Conservation (phyloP, 2,888 invertebrate species). For the Leptinotarsa haldemani region DNA sequence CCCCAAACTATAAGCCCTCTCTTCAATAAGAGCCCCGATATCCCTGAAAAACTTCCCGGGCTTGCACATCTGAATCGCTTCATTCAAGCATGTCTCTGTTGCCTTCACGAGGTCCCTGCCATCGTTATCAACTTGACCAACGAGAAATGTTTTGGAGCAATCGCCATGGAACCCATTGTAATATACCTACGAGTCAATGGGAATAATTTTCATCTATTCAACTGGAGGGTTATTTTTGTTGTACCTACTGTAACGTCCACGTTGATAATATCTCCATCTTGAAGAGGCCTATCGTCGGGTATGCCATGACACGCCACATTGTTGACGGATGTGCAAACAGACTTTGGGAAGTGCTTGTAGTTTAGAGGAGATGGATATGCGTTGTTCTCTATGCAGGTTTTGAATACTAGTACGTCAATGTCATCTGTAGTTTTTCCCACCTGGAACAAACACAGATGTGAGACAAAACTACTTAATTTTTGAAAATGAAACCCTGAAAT, state of each 20-base stretch:
- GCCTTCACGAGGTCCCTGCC: slow-evolving; percentile 77
- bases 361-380: slow-evolving; percentile 92
- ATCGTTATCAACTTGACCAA: slow-evolving; percentile 84
- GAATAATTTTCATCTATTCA: neutral
- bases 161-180: slow-evolving; percentile 91
- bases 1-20: slow-evolving; percentile 72
- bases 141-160: slow-evolving; percentile 85
- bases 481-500: too few relatives aligned
- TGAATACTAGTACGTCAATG: slow-evolving; percentile 82
- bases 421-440: slow-evolving; percentile 87
- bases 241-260: slow-evolving; percentile 87
- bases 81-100: slow-evolving; percentile 78
- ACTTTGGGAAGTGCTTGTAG: slow-evolving; percentile 88
- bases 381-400: slow-evolving; percentile 74
- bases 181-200: slow-evolving; percentile 71
- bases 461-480: too few relatives aligned
- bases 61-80: slow-evolving; percentile 73
- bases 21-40: slow-evolving; percentile 76
- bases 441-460: slow-evolving; percentile 63
- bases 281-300: slow-evolving; percentile 84
- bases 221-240: neutral
- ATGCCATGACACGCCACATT: slow-evolving; percentile 95
- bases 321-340: slow-evolving; percentile 91
- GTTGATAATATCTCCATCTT: slow-evolving; percentile 90
- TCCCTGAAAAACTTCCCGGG: slow-evolving; percentile 71